A percentile compares a stretch with the other conserved stretches of the same genome.
Conservation (phyloP, 2,888 invertebrate species). For the Drosophila paracracens region DNA sequence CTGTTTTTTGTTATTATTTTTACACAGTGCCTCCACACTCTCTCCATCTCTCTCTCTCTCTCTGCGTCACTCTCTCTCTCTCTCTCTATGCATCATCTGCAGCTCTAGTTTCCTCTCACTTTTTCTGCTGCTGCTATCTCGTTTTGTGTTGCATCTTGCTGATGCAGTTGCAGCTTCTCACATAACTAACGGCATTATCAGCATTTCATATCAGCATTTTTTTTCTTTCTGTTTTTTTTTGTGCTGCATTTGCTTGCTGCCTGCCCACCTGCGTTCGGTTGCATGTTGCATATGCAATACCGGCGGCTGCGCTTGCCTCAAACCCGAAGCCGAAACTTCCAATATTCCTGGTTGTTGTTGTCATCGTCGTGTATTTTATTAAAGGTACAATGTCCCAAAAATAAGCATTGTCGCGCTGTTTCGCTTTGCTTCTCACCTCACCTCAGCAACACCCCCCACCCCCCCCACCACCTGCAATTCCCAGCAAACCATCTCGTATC, state of each 20-base stretch:
- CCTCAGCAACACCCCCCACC: neutral
- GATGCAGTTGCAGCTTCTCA: slow-evolving; percentile 16
- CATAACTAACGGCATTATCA: slow-evolving; percentile 25
- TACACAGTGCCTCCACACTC: slow-evolving; percentile 1
- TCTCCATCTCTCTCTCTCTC: neutral
- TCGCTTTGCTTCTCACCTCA: neutral
- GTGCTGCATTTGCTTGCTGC: slow-evolving; percentile 23
- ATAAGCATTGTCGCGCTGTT: slow-evolving; percentile 21
- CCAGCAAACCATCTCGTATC: neutral
- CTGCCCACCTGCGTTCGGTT: slow-evolving; percentile 4
- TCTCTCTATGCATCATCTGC: neutral
- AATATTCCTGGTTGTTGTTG: slow-evolving; percentile 42
- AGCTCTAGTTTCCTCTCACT: slow-evolving; percentile 2
- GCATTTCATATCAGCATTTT: slow-evolving; percentile 6
- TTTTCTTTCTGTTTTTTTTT: slow-evolving; percentile 1
- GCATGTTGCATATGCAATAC: slow-evolving; percentile 7
- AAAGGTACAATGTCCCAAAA: slow-evolving; percentile 66
- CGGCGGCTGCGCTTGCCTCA: slow-evolving; percentile 16
- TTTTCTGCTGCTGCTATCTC: slow-evolving; percentile 3
- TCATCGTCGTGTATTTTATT: slow-evolving; percentile 54
- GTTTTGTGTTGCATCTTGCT: slow-evolving; percentile 25
- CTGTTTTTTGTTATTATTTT: slow-evolving; percentile 1
- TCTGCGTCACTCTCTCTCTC: neutral
- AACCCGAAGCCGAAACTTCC: slow-evolving; percentile 53
- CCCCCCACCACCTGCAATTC: too few relatives aligned